Evolutionary conservation across 2,888 invertebrate genomes (phyloP).

Genomic region (Lasioglossum morio): DNA sequence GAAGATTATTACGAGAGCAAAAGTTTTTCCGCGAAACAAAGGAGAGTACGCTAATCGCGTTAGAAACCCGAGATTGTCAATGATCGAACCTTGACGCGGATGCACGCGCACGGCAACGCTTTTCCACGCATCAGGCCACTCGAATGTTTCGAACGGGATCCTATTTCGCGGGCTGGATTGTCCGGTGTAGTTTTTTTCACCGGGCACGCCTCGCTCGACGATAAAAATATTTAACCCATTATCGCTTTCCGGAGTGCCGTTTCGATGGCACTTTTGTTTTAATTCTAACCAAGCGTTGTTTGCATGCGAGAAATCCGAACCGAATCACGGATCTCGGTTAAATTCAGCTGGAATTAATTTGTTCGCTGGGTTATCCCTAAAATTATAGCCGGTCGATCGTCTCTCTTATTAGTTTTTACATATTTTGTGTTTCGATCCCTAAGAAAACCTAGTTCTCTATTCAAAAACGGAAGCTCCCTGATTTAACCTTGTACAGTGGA

Average conservation of each 20-base stretch:
- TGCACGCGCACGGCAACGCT: background rate
- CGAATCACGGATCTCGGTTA: background rate
- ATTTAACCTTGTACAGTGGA: too few relatives aligned
- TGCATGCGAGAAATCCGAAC: background rate
- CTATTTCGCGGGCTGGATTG: background rate
- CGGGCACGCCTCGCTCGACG: background rate
- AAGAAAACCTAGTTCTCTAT: background rate
- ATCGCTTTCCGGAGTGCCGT: background rate
- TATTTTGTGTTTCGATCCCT: background rate
- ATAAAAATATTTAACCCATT: slow-evolving; percentile 13
- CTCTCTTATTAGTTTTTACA: background rate
- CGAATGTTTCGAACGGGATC: slow-evolving; percentile 9
- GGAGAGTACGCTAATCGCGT: background rate
- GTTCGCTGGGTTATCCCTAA: background rate
- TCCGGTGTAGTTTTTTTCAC: background rate
- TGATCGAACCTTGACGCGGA: background rate
- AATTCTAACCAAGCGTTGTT: background rate
- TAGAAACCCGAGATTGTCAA: background rate
- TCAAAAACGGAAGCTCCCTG: too few relatives aligned
- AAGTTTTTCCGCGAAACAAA: background rate
- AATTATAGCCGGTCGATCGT: background rate
- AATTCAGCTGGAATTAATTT: background rate
- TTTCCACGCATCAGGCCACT: background rate
- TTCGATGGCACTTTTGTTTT: background rate
- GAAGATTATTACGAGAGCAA: background rate